Conservation (phyloP, 2,113 vertebrate genomes). For the Motacilla alba region DNA sequence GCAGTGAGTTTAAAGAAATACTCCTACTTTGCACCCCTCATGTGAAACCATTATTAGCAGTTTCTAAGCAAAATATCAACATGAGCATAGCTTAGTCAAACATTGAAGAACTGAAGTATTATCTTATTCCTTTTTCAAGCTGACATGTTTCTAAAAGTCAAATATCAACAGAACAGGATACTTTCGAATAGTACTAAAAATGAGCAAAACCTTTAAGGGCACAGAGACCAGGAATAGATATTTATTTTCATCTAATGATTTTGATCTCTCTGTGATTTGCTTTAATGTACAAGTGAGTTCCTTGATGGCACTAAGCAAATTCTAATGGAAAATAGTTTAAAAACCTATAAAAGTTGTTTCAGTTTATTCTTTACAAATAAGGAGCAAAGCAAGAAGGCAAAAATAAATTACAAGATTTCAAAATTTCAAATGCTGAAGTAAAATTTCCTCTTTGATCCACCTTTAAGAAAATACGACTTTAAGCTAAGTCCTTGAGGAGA, state of each 20-base stretch:
- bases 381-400: neutral
- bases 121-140: neutral
- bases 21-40: neutral
- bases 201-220: neutral
- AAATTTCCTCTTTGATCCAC: neutral
- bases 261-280: neutral
- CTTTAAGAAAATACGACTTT: neutral
- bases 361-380: neutral
- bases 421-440: neutral
- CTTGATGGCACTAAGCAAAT: neutral
- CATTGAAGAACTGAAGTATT: neutral
- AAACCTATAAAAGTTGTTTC: neutral
- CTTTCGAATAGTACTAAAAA: neutral
- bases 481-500: neutral
- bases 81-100: neutral
- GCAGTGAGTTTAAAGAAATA: neutral
- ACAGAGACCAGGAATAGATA: neutral
- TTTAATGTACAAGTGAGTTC: neutral
- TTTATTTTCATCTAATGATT: neutral
- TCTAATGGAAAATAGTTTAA: neutral
- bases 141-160: neutral
- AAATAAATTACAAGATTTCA: neutral
- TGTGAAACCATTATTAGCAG: neutral
- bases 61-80: neutral
- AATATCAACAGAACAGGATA: neutral